A percentile compares a stretch with the other conserved stretches of the same genome.
Conservation (phyloP, 2,888 invertebrate species). For the Drosophila nr. medialis region DNA sequence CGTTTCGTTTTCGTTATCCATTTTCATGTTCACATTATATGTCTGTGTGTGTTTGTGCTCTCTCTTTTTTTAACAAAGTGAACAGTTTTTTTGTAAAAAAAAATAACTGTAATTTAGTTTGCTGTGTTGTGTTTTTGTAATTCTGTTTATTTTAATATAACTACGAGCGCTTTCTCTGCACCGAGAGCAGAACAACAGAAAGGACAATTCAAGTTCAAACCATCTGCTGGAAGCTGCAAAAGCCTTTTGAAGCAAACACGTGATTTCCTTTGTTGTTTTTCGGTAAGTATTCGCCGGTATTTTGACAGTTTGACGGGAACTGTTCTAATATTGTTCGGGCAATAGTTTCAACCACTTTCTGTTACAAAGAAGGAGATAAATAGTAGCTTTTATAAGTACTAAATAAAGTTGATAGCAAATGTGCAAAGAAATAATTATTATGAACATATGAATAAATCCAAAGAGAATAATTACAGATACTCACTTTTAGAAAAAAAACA, state of each 20-base stretch:
- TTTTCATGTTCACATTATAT: constrained; percentile 50
- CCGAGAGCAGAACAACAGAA: constrained; percentile 29
- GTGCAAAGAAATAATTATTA: background rate
- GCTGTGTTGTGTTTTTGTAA: constrained; percentile 11
- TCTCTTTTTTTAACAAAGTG: constrained; percentile 11
- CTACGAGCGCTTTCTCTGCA: constrained; percentile 61
- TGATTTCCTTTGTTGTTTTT: constrained; percentile 36
- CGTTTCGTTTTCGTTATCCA: constrained; percentile 36
- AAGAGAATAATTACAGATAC: background rate
- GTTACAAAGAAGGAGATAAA: constrained; percentile 11
- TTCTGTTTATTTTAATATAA: constrained; percentile 60
- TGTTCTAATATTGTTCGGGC: constrained; percentile 6
- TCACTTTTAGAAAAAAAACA: background rate
- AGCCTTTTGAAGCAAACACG: constrained; percentile 27
- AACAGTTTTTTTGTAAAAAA: constrained; percentile 36
- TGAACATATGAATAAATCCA: background rate
- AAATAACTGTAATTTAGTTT: constrained; percentile 66
- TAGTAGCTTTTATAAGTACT: background rate
- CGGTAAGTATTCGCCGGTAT: constrained; percentile 59
- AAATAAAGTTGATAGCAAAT: background rate
- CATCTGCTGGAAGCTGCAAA: constrained; percentile 56
- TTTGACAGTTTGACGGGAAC: constrained; percentile 40
- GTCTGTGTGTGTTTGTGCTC: constrained; percentile 25
- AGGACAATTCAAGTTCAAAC: constrained; percentile 73
- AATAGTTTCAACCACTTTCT: constrained; percentile 1